Evolutionary conservation across 2,113 vertebrate genomes (phyloP), one percentile per base, ranked within the genome.

Genomic region (Rutilus rutilus): DNA sequence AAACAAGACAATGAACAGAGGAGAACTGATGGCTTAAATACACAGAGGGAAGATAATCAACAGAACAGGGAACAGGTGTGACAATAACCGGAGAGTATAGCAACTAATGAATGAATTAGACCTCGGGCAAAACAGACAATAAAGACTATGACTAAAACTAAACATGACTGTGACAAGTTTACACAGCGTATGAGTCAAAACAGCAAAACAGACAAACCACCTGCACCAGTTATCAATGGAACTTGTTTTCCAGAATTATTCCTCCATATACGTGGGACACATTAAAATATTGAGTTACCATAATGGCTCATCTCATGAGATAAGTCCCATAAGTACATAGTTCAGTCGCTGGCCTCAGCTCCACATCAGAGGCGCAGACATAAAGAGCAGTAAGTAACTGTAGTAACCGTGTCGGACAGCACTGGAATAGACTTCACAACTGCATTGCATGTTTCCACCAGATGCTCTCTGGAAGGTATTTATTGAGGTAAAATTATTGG

Each of bases 371-470:
- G 6, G 71, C 54, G 39, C 67, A 76, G 45, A 82, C 82, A 69
- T 42, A 85, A 86, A 87, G 85, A 86, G n/a, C 73, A 42, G 83
- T 86, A 85, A 86, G 85, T 90, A 86, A 85, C 78, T 85, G 82
- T 25, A 89, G 88, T 83, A 92, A 90, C 42, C 30, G 30, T 52
- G 11, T 54, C 86, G 88, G 91, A 93, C 87, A 91, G 91, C 57
- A 36, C 79, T 89, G 87, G 86, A 89, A 91, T 79, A 83, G 30
- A 27, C 86, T 86, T 80, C 85, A 89, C 78, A n/a, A 78, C 86
- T 81, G 71, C 84, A 85, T 91, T 81, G 86, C 90, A 94, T 92
- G 86, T 91, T 90, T 87, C 75, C 82, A 85, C 86, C 93, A 92
- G 89, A 92, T 93, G 89, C 91, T 92, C 80, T 83, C 87, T 67